A percentile compares a stretch with the other conserved stretches of the same genome.
Evolutionary conservation across 1,140 invertebrate species (phyloP).

Genomic region (Sipha flava): DNA sequence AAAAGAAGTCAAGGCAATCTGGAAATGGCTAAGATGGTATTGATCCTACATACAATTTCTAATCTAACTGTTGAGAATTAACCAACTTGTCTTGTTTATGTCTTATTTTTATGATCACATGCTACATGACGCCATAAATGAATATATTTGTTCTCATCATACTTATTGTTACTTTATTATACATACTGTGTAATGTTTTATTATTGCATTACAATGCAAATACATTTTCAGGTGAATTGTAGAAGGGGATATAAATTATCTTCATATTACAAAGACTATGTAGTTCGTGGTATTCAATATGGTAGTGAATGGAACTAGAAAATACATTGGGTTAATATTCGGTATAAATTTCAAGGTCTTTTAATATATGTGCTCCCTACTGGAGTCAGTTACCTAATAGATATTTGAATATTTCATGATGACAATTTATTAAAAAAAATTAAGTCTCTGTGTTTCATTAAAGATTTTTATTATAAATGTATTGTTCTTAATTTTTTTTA

Average conservation of each 20-base stretch:
- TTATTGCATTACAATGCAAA: slow-evolving; percentile 1
- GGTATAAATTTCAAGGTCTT: slow-evolving; percentile 18
- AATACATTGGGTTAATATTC: slow-evolving; percentile 3
- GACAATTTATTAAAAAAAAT: neutral
- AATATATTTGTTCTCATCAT: neutral
- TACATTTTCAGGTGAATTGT: slow-evolving; percentile 4
- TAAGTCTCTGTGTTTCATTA: too few relatives aligned
- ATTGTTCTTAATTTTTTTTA: too few relatives aligned
- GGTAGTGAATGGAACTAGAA: neutral
- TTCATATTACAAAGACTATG: neutral
- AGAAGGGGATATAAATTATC: slow-evolving; percentile 3
- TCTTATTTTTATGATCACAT: neutral
- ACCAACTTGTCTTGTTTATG: neutral
- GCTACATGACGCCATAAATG: neutral
- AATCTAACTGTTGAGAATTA: neutral
- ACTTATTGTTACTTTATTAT: neutral
- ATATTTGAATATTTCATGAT: neutral
- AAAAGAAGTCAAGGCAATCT: neutral
- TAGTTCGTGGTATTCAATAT: neutral
- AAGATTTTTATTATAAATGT: too few relatives aligned
- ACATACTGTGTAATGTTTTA: neutral
- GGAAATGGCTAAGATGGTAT: neutral
- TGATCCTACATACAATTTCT: neutral
- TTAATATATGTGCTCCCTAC: neutral
- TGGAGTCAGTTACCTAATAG: neutral